These are phyloP conservation scores for Pristis pectinata DNA, from an alignment of 2,797 vertebrate genomes.

Conservation along the genomic window DNA sequence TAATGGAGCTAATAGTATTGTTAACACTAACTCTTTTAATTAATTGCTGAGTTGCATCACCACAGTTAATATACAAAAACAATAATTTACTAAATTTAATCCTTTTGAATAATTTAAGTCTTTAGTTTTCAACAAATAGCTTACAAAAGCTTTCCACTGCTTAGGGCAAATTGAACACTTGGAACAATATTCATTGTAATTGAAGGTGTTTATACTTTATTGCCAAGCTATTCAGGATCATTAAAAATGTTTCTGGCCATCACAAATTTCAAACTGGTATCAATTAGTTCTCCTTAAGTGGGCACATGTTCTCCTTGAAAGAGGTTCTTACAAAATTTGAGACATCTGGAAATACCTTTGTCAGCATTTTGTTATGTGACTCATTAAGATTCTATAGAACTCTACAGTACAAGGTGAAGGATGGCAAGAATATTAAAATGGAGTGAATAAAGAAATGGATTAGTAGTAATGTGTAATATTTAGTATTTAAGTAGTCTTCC, in stretches of 20 bases:
- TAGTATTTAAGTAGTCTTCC: neutral
- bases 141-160: neutral
- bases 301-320: neutral
- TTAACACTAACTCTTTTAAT: neutral
- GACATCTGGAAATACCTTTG: neutral
- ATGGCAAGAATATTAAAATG: neutral
- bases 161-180: neutral
- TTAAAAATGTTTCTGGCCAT: neutral
- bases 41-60: neutral
- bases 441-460: neutral
- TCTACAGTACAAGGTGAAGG: neutral
- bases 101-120: neutral
- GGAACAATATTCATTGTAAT: neutral
- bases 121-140: slow-evolving; percentile 5
- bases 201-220: neutral
- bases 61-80: neutral
- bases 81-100: neutral
- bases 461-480: neutral
- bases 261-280: neutral
- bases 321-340: neutral
- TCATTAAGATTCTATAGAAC: neutral
- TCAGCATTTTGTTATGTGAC: neutral
- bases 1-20: neutral
- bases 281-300: neutral
- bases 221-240: neutral